Base-by-base conservation (phyloP, 2,888 invertebrate species). In the Axea sp. region DNA sequence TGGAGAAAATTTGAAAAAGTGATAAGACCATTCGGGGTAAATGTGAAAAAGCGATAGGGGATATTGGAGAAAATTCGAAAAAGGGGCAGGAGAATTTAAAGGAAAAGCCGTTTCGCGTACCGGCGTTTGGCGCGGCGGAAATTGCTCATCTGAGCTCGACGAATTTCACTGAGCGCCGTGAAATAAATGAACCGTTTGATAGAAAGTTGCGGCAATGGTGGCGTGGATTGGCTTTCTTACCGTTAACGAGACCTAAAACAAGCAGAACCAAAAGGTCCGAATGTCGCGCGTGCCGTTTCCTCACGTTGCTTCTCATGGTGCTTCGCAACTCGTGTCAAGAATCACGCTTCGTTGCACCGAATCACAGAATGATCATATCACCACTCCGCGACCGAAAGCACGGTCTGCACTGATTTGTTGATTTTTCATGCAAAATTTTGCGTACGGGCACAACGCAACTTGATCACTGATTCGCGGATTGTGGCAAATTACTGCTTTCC, bases 281-380 rank as follows among this genome's bases (percentile, higher is more conserved):
- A 65, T 74, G 74, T 71, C 77, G 81, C 77, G 80, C 76, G 76
- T 79, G 77, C 53, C 82, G 82, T 64, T 77, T 77, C 73, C 77
- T 80, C 77, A 76, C 81, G 77, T 76, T 79, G 78, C 80, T 81
- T 80, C 69, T 79, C 83, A 83, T 83, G 73, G 67, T 82, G 81
- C 53, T 67, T 62, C 28, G 62, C 30, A 14, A 55, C 43, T 51
- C 43, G 35, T 49, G 47, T 39, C 35, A 35, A 47, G 19, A 26
- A 68, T 31, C 69, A 60, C 73, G 65, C 74, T 62, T 47, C 37
- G 37, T 39, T 59, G 72, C 78, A 77, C 73, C 73, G 64, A n/a
- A 76, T 78, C 80, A 75, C 75, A 62, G 43, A 45, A 69, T 39
- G 74, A 73, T 82, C 78, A 81, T 81, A 62, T 80, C 76, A 80